Evolutionary conservation across 2,113 vertebrate species (phyloP), one percentile per base, ranked within the genome.

Genomic region (Corythaixoides concolor): DNA sequence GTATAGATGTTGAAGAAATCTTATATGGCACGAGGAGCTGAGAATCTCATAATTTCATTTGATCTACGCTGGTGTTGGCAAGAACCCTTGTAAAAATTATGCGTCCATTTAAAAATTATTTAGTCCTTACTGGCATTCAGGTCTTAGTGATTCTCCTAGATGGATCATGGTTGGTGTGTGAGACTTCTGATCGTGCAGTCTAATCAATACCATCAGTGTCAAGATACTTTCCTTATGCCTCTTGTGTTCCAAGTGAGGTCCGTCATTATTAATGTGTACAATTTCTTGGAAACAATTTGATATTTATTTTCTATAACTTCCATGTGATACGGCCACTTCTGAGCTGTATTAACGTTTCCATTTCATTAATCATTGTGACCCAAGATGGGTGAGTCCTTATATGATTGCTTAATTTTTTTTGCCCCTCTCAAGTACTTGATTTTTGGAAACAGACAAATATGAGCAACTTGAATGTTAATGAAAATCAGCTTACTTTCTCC

Each of bases 141-240:
- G 32, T 90, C n/a, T 49, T 68, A 16, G 37, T 84, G 88, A 82
- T 90, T 95, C 95, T 90, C 58, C 45, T 92, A 28, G 63, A 43
- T 47, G 64, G 55, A 6, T 83, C 12, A 6, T 73, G 82, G 70
- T 80, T 74, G 82, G 53, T 88, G 75, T 88, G 62, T 75, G 85
- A 62, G 88, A 77, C 75, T 91, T 96, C 27, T 74, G 77, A 27
- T 93, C 39, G 52, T 5, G 9, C 13, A 72, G 76, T 86, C 80
- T 91, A 92, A 96, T 96, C 85, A 80, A 84, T 95, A 77, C 79
- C 90, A 88, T 74, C 78, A 86, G 88, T 6, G 35, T 88, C 76
- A 74, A 14, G 41, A 43, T 60, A 43, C 32, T 83, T 95, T 82
- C 67, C 41, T 84, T 43, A 55, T 64, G 75, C 39, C 52, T 92